Conservation (phyloP, 2,113 vertebrate genomes). For the Lepisosteus osseus region DNA sequence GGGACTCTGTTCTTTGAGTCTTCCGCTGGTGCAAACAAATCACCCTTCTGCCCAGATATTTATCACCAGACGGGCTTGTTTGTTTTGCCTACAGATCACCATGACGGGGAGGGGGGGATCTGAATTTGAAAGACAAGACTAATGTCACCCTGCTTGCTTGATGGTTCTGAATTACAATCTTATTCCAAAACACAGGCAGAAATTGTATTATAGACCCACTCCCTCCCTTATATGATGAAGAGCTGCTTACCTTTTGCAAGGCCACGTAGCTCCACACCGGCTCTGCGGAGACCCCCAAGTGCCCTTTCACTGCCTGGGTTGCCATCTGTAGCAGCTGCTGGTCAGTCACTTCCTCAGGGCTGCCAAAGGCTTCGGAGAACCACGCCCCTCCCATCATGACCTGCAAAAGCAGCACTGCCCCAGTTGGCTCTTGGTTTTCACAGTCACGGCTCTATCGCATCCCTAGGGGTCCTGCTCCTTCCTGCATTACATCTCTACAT, state of each 20-base stretch:
- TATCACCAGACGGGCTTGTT: neutral
- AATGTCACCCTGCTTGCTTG: too few species aligned
- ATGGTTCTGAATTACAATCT: neutral
- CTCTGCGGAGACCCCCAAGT: slow-evolving; percentile 62
- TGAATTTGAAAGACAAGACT: too few species aligned
- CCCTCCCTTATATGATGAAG: too few species aligned
- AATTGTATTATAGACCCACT: too few species aligned
- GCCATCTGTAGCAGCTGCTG: slow-evolving; percentile 61
- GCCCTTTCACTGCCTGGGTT: slow-evolving; percentile 53
- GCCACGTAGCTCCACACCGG: slow-evolving; percentile 63
- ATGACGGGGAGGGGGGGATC: neutral
- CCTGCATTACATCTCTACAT: too few species aligned
- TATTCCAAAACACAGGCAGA: neutral
- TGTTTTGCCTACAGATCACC: neutral
- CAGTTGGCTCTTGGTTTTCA: too few species aligned
- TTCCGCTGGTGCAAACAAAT: neutral
- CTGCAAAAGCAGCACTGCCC: slow-evolving; percentile 41
- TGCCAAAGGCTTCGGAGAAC: slow-evolving; percentile 71
- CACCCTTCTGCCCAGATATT: slow-evolving; percentile 27
- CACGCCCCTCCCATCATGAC: slow-evolving; percentile 92
- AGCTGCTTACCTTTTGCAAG: slow-evolving; percentile 67
- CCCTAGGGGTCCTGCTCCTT: too few species aligned
- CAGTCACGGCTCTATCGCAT: too few species aligned
- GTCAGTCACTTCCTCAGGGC: slow-evolving; percentile 20
- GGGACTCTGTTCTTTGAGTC: too few species aligned